These are phyloP conservation scores for Echinops telfairi DNA, from an alignment of 2,113 vertebrate species.

Conservation along the genomic window DNA sequence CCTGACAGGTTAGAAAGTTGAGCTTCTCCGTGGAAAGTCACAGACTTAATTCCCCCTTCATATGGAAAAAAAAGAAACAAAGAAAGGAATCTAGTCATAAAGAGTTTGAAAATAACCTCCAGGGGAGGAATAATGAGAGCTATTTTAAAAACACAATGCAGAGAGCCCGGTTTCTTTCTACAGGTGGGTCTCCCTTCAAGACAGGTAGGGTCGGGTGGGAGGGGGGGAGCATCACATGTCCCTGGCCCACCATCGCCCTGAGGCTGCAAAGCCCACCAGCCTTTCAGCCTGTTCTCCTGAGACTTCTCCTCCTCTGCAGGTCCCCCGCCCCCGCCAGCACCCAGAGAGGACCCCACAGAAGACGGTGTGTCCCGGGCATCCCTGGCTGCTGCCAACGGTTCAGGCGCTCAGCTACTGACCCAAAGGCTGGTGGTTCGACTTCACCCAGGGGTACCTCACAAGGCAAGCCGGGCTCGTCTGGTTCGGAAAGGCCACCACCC, in stretches of 20 bases:
- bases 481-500: not conserved
- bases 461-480: not conserved
- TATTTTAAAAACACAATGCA: slow-evolving; percentile 77
- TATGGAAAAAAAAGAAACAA: not conserved
- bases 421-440: not conserved
- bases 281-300: not conserved
- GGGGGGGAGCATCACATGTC: not conserved
- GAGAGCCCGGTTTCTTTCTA: slow-evolving; percentile 59
- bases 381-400: not conserved
- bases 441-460: not conserved
- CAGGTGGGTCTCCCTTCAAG: slow-evolving; percentile 41
- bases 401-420: not conserved
- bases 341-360: not conserved
- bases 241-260: not conserved
- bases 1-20: slow-evolving; percentile 26
- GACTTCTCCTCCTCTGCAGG: not conserved
- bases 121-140: slow-evolving; percentile 77
- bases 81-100: slow-evolving; percentile 55
- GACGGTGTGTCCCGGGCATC: not conserved
- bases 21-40: slow-evolving; percentile 38
- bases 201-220: not conserved
- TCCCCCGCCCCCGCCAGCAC: not conserved
- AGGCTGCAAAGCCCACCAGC: not conserved
- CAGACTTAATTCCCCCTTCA: slow-evolving; percentile 23
- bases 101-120: slow-evolving; percentile 77